Percentiles rank a stretch among this genome's conserved stretches.
phyloP scores from a whole-genome alignment of 2,888 invertebrate genomes.

The Omphaloscelis lunosa region DNA sequence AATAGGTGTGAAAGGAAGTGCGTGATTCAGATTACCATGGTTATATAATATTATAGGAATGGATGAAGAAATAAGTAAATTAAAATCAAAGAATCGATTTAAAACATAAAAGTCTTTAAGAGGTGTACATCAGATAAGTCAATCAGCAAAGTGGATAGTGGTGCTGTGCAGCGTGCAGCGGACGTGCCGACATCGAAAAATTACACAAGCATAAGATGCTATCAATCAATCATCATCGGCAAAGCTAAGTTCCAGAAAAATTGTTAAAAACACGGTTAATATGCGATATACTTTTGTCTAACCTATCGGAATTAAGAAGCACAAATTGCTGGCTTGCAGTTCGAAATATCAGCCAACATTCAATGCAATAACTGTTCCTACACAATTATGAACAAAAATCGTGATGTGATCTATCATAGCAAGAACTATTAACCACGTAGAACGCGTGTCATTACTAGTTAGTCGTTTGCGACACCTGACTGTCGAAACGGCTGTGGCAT shows the following conservation, averaged over 20 bases:
- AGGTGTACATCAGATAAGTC: not conserved
- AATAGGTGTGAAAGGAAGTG: conserved; percentile 31
- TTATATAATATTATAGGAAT: not conserved
- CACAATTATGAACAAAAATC: conserved; percentile 34
- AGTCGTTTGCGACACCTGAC: conserved; percentile 62
- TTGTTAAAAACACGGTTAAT: not conserved
- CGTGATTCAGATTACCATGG: conserved; percentile 14
- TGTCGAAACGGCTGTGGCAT: conserved; percentile 79
- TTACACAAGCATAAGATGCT: not conserved
- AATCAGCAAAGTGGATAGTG: not conserved
- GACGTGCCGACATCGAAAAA: not conserved
- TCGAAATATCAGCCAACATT: conserved; percentile 3
- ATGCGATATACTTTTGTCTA: not conserved
- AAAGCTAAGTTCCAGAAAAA: not conserved
- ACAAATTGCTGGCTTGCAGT: not conserved
- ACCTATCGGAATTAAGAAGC: not conserved
- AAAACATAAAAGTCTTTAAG: not conserved
- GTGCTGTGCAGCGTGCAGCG: not conserved
- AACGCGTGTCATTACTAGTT: conserved; percentile 54
- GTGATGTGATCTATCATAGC: conserved; percentile 44
- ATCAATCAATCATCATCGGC: not conserved
- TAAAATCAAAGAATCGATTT: not conserved
- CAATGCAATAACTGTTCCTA: conserved; percentile 1
- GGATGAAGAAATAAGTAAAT: not conserved
- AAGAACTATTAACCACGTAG: conserved; percentile 36